Conservation (phyloP, 2,888 invertebrate species). For the Boloria euphrosyne region DNA sequence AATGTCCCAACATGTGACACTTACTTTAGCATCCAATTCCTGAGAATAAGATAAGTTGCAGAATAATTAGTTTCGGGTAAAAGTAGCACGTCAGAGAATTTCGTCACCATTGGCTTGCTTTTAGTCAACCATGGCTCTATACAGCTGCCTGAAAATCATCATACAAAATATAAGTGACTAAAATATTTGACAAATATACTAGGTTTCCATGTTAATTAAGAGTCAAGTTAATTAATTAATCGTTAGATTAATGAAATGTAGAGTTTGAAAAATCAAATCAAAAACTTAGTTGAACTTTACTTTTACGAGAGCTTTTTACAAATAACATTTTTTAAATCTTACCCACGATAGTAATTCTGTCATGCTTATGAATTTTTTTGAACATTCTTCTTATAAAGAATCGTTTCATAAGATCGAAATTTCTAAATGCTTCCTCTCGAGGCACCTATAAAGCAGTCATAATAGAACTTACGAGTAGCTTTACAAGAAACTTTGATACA, state of each 20-base stretch:
- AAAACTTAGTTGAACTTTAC: no score
- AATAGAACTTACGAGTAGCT: no score
- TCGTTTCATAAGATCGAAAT: constrained; percentile 48
- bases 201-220: no score
- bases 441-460: constrained; percentile 48
- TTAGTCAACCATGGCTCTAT: constrained; percentile 61
- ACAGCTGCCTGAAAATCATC: constrained; percentile 54
- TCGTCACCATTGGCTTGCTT: constrained; percentile 51
- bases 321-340: constrained; percentile 19
- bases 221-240: no score
- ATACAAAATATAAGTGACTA: background rate
- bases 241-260: no score
- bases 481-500: no score
- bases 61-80: constrained; percentile 59
- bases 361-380: constrained; percentile 54
- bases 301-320: no score
- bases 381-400: constrained; percentile 52
- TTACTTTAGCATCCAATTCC: constrained; percentile 51
- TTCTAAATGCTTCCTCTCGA: constrained; percentile 46
- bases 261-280: no score
- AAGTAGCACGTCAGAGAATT: constrained; percentile 54
- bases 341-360: constrained; percentile 65
- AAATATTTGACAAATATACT: background rate
- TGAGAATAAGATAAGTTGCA: constrained; percentile 51
- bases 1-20: no score